Evolutionary conservation across 2,888 invertebrate genomes (phyloP).

Genomic region (Metallyticus violacea): DNA sequence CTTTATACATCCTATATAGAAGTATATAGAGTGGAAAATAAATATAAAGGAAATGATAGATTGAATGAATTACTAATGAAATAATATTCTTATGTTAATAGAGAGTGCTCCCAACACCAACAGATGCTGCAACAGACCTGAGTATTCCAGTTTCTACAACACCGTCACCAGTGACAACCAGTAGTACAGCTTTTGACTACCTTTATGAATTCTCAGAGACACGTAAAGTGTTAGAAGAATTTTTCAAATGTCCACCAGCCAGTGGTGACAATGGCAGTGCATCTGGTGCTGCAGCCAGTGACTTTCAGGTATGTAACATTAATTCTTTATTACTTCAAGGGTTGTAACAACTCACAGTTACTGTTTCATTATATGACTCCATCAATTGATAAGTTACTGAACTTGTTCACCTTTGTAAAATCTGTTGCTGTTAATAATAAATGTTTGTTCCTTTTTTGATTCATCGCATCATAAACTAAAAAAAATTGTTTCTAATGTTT

Average conservation of each 20-base stretch:
- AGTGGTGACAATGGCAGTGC: constrained; percentile 51
- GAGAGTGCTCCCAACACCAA: constrained; percentile 27
- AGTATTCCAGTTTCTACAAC: constrained; percentile 16
- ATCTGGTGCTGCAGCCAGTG: constrained; percentile 40
- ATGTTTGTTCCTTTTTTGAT: too few relatives aligned
- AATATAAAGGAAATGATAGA: too few relatives aligned
- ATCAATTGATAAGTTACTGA: background rate
- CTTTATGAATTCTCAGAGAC: constrained; percentile 91
- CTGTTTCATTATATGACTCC: too few relatives aligned
- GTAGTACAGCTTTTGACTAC: constrained; percentile 72
- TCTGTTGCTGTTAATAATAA: too few relatives aligned
- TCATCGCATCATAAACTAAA: too few relatives aligned
- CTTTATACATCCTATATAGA: too few relatives aligned
- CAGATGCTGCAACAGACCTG: constrained; percentile 6
- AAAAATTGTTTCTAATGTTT: too few relatives aligned
- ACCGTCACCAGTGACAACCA: constrained; percentile 47
- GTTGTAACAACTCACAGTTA: too few relatives aligned
- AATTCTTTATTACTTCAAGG: too few relatives aligned
- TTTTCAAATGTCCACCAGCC: constrained; percentile 73
- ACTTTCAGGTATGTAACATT: constrained; percentile 51
- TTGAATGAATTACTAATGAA: background rate
- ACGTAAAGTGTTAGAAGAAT: constrained; percentile 86
- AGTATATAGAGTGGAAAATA: too few relatives aligned
- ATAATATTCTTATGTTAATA: background rate
- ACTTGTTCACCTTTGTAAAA: background rate